phyloP scores from a whole-genome alignment of 2,797 vertebrate genomes.

The Manis javanica region DNA sequence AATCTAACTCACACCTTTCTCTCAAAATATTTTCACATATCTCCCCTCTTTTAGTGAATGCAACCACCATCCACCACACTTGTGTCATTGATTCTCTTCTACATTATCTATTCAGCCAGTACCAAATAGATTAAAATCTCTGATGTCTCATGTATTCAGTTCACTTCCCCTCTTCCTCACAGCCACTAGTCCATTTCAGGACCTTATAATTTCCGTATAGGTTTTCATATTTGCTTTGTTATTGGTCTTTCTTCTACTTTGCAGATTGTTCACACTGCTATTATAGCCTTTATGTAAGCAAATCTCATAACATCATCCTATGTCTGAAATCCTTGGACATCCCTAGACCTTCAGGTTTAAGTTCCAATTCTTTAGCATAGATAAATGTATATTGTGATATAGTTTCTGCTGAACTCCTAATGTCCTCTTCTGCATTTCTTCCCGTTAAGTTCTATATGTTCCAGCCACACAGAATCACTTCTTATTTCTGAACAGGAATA shows the following conservation, averaged over 20 bases:
- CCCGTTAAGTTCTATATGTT: background rate
- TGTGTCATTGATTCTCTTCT: background rate
- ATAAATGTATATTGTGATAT: background rate
- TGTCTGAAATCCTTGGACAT: background rate
- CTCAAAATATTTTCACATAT: background rate
- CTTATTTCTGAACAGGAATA: background rate
- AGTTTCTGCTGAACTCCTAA: background rate
- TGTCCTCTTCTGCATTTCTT: background rate
- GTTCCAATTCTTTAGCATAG: background rate
- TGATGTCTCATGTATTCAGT: background rate
- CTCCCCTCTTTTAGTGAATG: accelerated
- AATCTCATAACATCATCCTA: background rate
- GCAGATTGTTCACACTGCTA: background rate
- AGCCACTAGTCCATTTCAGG: background rate
- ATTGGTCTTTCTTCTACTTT: background rate
- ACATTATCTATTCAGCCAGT: background rate
- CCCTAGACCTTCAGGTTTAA: background rate
- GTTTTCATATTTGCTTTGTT: background rate
- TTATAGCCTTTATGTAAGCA: background rate
- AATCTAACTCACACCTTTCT: background rate
- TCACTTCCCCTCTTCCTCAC: background rate
- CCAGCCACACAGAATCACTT: background rate
- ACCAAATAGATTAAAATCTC: background rate
- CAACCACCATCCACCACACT: background rate
- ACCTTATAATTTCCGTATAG: background rate